Conservation (phyloP, 2,797 vertebrate genomes). For the Lepilemur septentrionalis region DNA sequence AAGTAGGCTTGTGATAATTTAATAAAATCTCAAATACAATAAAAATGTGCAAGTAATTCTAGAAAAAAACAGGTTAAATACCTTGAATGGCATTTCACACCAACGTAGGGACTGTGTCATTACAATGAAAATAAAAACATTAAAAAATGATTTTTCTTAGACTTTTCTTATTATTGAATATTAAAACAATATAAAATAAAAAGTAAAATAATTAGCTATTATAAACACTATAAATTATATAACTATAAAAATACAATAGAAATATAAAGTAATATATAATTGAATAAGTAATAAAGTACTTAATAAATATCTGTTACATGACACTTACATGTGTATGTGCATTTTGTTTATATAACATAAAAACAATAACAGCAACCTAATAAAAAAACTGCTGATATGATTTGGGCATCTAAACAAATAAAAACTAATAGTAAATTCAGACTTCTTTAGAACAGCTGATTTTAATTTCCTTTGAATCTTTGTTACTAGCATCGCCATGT, state of each 20-base stretch:
- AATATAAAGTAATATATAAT: not conserved
- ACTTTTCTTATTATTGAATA: not conserved
- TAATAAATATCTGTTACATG: not conserved
- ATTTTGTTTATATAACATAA: not conserved
- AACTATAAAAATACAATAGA: not conserved
- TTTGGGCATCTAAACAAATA: not conserved
- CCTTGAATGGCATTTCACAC: not conserved
- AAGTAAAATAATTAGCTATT: no score
- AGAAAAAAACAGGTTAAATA: not conserved
- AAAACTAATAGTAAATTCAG: not conserved
- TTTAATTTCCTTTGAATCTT: not conserved
- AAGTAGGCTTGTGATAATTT: not conserved
- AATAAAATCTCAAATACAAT: not conserved
- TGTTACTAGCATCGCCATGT: not conserved
- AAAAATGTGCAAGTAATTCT: not conserved
- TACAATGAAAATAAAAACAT: not conserved
- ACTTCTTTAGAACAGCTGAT: not conserved
- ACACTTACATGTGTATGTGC: not conserved
- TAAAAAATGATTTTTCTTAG: not conserved
- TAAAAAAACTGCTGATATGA: not conserved
- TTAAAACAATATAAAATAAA: not conserved
- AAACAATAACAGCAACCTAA: not conserved
- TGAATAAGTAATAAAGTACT: not conserved
- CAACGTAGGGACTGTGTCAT: not conserved
- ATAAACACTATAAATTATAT: not conserved